Percentiles rank a stretch among this genome's conserved stretches.
Conservation (phyloP, 35 echinoderm and acorn worm genomes). For the Lytechinus pictus region DNA sequence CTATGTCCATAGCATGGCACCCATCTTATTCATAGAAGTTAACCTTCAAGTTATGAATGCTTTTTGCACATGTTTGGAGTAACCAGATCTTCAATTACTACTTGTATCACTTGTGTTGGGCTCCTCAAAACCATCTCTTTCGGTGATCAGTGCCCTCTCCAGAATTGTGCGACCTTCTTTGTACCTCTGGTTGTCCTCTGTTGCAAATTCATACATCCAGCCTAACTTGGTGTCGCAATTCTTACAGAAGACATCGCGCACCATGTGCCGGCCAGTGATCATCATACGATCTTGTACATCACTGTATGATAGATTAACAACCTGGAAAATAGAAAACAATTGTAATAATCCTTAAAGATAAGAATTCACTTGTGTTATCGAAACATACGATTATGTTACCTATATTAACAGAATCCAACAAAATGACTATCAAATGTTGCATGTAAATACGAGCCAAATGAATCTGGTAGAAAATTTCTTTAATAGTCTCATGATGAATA, state of each 20-base stretch:
- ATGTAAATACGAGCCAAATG: too few species aligned
- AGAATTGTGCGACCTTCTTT: conserved; percentile 94
- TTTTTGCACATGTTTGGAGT: neutral
- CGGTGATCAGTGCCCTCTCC: conserved; percentile 94
- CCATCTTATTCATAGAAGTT: neutral
- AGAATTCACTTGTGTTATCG: too few species aligned
- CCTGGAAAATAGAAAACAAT: conserved; percentile 21
- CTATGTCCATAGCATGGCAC: neutral
- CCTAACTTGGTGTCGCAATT: conserved; percentile 96
- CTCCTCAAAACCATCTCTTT: conserved; percentile 96
- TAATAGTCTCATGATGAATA: too few species aligned
- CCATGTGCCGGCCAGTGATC: conserved; percentile 99
- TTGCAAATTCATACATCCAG: conserved; percentile 99
- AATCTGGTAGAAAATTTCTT: too few species aligned
- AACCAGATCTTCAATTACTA: conserved; percentile 32
- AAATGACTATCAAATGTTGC: too few species aligned
- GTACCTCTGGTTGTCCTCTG: conserved; percentile 97
- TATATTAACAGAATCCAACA: too few species aligned
- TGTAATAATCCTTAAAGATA: too few species aligned
- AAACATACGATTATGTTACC: too few species aligned
- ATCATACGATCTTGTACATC: conserved; percentile 98
- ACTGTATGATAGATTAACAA: conserved; percentile 93
- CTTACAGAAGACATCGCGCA: conserved; percentile 96
- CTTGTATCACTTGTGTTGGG: conserved; percentile 53
- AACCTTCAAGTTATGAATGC: too few species aligned